phyloP scores from a whole-genome alignment of 2,797 vertebrate species.

The Cyclopterus lumpus region DNA sequence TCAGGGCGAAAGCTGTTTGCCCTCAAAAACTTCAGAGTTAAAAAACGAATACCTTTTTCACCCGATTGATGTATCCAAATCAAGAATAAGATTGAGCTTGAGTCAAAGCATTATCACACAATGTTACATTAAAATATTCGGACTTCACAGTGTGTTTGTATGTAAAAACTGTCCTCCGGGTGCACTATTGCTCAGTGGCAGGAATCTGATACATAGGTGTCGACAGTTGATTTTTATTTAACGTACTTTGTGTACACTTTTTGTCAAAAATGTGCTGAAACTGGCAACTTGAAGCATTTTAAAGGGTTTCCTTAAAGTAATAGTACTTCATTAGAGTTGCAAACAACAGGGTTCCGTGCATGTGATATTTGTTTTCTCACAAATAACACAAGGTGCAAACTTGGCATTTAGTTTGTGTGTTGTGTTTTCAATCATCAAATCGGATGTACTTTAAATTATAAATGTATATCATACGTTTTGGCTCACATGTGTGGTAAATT shows the following conservation, averaged over 20 bases:
- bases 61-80: background rate
- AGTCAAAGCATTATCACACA: background rate
- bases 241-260: background rate
- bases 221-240: background rate
- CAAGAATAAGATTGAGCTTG: background rate
- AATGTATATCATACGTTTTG: background rate
- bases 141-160: background rate
- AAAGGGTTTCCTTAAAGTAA: background rate
- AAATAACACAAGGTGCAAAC: background rate
- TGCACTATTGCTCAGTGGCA: background rate
- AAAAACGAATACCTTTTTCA: background rate
- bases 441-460: background rate
- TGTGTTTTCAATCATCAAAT: background rate
- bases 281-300: background rate
- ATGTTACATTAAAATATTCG: background rate
- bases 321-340: background rate
- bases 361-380: background rate
- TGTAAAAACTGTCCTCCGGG: background rate
- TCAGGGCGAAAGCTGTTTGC: constrained; percentile 14
- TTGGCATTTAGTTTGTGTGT: too few relatives aligned
- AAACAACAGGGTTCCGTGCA: background rate
- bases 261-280: background rate
- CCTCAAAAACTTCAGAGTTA: background rate
- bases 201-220: background rate
- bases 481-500: background rate